These are phyloP conservation scores for Ceuthmochares aereus DNA, from an alignment of 2,113 vertebrate species.

Conservation along the genomic window DNA sequence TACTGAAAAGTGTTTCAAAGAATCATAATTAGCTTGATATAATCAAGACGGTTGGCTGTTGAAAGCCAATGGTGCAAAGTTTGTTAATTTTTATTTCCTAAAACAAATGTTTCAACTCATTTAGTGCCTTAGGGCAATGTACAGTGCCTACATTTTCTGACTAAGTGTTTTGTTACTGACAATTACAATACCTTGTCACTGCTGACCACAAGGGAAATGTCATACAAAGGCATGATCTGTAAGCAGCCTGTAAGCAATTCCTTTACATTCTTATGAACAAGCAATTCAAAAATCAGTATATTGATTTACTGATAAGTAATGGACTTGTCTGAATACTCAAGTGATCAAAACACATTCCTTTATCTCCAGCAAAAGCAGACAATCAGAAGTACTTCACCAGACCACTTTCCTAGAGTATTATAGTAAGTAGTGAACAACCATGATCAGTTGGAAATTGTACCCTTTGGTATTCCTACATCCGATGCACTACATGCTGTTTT, in stretches of 20 bases:
- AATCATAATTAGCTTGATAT: neutral
- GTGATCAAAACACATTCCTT: neutral
- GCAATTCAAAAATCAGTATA: conserved; percentile 37
- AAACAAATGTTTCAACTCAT: neutral
- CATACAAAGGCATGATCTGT: neutral
- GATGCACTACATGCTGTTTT: neutral
- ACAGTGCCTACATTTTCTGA: neutral
- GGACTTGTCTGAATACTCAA: neutral
- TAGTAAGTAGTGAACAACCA: neutral
- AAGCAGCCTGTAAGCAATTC: neutral
- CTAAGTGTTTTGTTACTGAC: neutral
- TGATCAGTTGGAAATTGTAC: neutral
- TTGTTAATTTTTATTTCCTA: neutral
- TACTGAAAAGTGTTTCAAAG: neutral
- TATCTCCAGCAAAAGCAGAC: neutral
- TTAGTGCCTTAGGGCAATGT: neutral
- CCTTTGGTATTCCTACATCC: neutral
- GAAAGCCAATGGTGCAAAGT: neutral
- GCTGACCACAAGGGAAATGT: neutral
- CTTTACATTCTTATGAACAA: conserved; percentile 27
- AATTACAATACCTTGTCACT: neutral
- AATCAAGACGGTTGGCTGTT: neutral
- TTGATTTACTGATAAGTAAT: conserved; percentile 38
- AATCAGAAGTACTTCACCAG: neutral
- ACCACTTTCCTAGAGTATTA: neutral